Evolutionary conservation across 2,797 vertebrate species (phyloP).

Genomic region (Valencia hispanica): DNA sequence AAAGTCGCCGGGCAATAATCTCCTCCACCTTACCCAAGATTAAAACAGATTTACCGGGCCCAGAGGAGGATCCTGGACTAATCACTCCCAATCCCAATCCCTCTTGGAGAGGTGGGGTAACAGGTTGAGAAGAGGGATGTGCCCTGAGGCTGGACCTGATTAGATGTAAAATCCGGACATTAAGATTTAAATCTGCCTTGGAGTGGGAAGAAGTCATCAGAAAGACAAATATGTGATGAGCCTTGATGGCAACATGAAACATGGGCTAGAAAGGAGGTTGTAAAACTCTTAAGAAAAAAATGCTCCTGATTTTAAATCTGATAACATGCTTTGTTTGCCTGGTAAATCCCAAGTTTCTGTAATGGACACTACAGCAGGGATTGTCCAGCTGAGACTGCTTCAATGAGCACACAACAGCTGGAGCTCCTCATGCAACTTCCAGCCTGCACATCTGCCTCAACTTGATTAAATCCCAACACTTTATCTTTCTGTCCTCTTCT

Average conservation of each 20-base stretch:
- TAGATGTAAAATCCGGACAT: slow-evolving; percentile 39
- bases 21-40: slow-evolving; percentile 69
- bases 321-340: slow-evolving; percentile 9
- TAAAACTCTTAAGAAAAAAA: neutral
- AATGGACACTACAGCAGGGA: slow-evolving; percentile 6
- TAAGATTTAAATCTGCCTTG: slow-evolving; percentile 37
- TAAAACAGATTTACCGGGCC: slow-evolving; percentile 68
- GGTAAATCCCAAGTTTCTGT: slow-evolving; percentile 1
- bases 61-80: slow-evolving; percentile 58
- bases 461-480: slow-evolving; percentile 57
- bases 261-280: slow-evolving; percentile 19
- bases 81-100: slow-evolving; percentile 47
- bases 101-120: slow-evolving; percentile 34
- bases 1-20: slow-evolving; percentile 43
- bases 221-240: neutral
- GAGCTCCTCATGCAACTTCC: slow-evolving; percentile 39
- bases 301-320: neutral
- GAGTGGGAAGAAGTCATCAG: neutral
- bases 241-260: neutral
- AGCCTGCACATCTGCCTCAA: slow-evolving; percentile 60
- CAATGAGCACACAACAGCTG: slow-evolving; percentile 5
- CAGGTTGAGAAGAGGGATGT: slow-evolving; percentile 37
- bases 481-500: slow-evolving; percentile 46
- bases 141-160: slow-evolving; percentile 26
- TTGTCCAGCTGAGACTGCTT: neutral